phyloP scores from a whole-genome alignment of 2,113 vertebrate genomes.

The Hyaena hyaena region DNA sequence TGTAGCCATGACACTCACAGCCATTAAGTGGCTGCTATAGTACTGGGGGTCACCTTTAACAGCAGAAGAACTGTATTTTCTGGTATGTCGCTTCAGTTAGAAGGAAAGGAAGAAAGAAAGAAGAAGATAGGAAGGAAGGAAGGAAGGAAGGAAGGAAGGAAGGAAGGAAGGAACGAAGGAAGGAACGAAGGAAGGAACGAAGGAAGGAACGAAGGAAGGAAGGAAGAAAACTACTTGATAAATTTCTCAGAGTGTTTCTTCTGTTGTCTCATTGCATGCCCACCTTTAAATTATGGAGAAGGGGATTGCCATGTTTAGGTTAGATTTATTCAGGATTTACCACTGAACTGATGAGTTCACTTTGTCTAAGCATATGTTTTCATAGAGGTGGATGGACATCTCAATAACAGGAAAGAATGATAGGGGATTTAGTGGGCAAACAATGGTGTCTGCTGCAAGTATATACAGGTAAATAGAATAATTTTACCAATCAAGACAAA shows the following conservation, averaged over 20 bases:
- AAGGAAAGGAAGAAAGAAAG: neutral
- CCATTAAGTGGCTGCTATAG: neutral
- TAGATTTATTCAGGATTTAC: neutral
- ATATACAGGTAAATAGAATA: neutral
- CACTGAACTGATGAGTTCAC: neutral
- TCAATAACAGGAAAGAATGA: neutral
- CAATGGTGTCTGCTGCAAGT: neutral
- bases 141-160: accelerated
- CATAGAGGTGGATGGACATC: neutral
- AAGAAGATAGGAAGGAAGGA: too few relatives aligned
- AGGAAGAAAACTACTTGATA: neutral
- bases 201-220: neutral
- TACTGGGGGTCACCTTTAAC: neutral
- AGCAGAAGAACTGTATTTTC: neutral
- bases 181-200: neutral
- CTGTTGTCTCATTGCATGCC: neutral
- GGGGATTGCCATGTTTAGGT: neutral
- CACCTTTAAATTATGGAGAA: neutral
- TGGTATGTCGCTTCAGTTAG: neutral
- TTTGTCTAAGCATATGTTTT: neutral
- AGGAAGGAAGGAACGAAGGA: accelerated
- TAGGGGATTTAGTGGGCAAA: neutral
- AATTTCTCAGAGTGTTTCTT: neutral
- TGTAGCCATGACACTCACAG: neutral
- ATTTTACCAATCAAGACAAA: neutral